Conservation (phyloP, 2,888 invertebrate species). For the Barypeithes pellucidus region DNA sequence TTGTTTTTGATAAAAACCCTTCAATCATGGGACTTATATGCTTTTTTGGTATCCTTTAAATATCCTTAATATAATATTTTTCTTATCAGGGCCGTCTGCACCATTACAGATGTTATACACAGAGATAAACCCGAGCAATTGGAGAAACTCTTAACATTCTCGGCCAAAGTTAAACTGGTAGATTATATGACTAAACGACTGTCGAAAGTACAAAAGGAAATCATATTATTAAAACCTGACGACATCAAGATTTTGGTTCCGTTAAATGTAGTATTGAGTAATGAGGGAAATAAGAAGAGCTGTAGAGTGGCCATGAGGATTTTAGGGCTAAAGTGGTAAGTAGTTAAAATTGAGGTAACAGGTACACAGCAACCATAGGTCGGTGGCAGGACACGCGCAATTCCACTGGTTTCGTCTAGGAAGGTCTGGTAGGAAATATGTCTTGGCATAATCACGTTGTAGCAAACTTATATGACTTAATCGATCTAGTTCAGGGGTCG, state of each 20-base stretch:
- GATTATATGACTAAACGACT: constrained; percentile 63
- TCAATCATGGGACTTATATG: no score
- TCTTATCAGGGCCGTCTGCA: constrained; percentile 64
- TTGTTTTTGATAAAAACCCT: no score
- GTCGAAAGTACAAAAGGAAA: constrained; percentile 63
- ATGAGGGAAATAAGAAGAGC: constrained; percentile 58
- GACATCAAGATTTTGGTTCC: constrained; percentile 70
- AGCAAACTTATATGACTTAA: no score
- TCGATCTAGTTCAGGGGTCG: no score
- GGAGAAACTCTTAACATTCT: constrained; percentile 62
- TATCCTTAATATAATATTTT: neutral
- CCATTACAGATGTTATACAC: constrained; percentile 68
- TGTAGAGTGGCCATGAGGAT: constrained; percentile 65
- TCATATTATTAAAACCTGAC: constrained; percentile 65
- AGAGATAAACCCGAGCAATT: constrained; percentile 63
- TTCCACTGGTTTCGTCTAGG: no score
- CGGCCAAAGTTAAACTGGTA: constrained; percentile 61
- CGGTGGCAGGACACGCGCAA: no score
- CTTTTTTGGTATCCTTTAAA: no score
- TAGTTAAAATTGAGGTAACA: no score
- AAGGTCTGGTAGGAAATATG: no score
- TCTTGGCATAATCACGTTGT: no score
- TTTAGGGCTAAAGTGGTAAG: constrained; percentile 68
- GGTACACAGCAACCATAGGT: neutral
- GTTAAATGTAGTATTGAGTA: constrained; percentile 61